phyloP scores from a whole-genome alignment of 2,888 invertebrate genomes.

The Phaonia tiefii region DNA sequence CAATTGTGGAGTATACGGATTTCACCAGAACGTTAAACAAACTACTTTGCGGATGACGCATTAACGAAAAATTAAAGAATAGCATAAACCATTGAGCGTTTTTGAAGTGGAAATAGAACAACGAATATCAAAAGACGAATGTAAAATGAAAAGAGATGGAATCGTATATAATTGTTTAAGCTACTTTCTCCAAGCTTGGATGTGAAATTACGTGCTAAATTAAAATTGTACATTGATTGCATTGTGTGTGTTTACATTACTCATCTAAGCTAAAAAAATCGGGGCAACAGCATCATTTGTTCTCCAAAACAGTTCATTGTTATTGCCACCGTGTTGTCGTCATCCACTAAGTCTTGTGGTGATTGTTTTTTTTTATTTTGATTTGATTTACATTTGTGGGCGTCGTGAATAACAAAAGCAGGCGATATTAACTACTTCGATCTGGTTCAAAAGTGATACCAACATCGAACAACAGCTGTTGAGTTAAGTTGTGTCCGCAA shows the following conservation, averaged over 20 bases:
- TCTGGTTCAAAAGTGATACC: conserved; percentile 17
- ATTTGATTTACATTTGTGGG: conserved; percentile 51
- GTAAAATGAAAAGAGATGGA: conserved; percentile 22
- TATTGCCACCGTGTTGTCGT: conserved; percentile 44
- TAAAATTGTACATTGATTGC: conserved; percentile 1
- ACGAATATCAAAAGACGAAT: conserved; percentile 39
- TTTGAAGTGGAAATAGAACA: conserved; percentile 59
- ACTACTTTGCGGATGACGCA: conserved; percentile 56
- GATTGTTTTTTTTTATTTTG: conserved; percentile 2
- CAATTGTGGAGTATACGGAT: conserved; percentile 19
- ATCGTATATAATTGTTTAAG: conserved; percentile 46
- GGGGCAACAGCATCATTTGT: conserved; percentile 38
- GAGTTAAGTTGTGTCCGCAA: not conserved
- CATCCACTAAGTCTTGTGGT: conserved; percentile 26
- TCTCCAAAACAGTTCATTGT: too few relatives aligned
- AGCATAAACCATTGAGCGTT: too few relatives aligned
- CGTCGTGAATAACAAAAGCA: conserved; percentile 31
- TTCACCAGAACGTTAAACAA: not conserved
- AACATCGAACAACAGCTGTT: conserved; percentile 35
- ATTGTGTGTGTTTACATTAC: conserved; percentile 31
- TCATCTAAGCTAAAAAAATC: conserved; percentile 12
- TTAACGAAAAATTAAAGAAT: conserved; percentile 51
- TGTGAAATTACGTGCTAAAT: conserved; percentile 22
- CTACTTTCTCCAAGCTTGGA: conserved; percentile 55
- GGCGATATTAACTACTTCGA: conserved; percentile 41